Percentiles rank a stretch among this genome's conserved stretches.
Conservation (phyloP, 23 tunicate species). For the Trididemnum clinides region DNA sequence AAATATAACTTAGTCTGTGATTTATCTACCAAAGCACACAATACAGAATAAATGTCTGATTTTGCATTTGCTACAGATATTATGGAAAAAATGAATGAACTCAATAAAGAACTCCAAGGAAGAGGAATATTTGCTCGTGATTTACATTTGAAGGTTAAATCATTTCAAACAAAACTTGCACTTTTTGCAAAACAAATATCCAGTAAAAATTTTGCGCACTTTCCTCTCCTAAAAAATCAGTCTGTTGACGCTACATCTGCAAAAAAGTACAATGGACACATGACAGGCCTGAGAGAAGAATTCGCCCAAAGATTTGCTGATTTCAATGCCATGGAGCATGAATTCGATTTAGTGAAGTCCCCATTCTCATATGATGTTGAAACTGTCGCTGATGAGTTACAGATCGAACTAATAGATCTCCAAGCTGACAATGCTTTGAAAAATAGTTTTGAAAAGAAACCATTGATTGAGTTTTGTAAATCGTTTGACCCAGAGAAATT, state of each 20-base stretch:
- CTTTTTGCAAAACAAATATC: too few species aligned
- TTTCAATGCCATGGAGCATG: not conserved
- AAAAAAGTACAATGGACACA: conserved; percentile 35
- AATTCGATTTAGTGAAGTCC: conserved; percentile 21
- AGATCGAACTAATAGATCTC: conserved; percentile 41
- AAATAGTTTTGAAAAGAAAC: conserved; percentile 1
- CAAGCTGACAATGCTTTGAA: conserved; percentile 22
- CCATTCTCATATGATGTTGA: conserved; percentile 25
- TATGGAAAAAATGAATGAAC: too few species aligned
- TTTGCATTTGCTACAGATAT: too few species aligned
- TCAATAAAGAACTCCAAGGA: too few species aligned
- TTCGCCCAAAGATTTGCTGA: conserved; percentile 28
- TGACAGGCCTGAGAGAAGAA: conserved; percentile 21
- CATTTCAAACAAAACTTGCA: too few species aligned
- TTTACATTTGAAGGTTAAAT: too few species aligned
- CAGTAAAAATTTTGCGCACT: too few species aligned
- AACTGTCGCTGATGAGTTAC: conserved; percentile 6
- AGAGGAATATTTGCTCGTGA: too few species aligned
- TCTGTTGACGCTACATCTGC: conserved; percentile 19
- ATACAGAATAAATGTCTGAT: too few species aligned
- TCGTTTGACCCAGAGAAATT: conserved; percentile 16
- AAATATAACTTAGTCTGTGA: too few species aligned
- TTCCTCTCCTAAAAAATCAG: conserved; percentile 36
- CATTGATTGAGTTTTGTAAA: conserved; percentile 25
- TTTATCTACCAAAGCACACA: too few species aligned